Evolutionary conservation across 1,140 invertebrate species (phyloP), one percentile per base, ranked within the genome.

Genomic region (Hestina assimilis): DNA sequence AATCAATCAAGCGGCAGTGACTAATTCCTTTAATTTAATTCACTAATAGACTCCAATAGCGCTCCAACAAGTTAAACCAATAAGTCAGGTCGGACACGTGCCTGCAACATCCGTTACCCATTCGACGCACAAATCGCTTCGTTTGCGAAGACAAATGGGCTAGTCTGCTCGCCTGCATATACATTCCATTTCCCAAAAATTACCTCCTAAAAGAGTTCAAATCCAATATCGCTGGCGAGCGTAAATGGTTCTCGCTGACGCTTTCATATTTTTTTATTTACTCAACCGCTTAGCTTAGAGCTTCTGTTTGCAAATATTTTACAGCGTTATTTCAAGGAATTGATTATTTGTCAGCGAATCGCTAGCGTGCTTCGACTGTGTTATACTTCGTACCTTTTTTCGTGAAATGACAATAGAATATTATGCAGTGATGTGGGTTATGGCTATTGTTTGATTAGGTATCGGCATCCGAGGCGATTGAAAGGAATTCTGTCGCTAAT

Each of bases 111-210:
- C 70, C 75, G 81, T 87, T 85, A 79, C 74, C 69, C 75, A 76
- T 75, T 76, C 71, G 66, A 83, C 83, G 80, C 82, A 83, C 83
- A 81, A 81, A 83, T 86, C 85, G 83, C 70, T 84, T 82, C 79
- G 79, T 86, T 88, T 85, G 81, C 76, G 64, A 83, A 88, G 85
- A 88, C 79, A 85, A 86, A 88, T 88, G 80, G 71, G 55, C 55
- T 65, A 59, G 79, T 75, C 74, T 76, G 66, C 69, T 61, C 61
- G 66, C 64, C 55, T 71, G 71, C 72, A 75, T 70, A 66, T 69
- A 77, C 73, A 77, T 78, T 77, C 72, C 71, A 77, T 82, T 81
- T 55, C 79, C 63, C 75, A 72, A 84, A 86, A 86, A 82, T 83
- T 72, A 75, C 74, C 72, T n/a, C 50, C 67, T 75, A 78, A 78